Evolutionary conservation across 2,797 vertebrate species (phyloP).

Genomic region (Coregonus suidteri): DNA sequence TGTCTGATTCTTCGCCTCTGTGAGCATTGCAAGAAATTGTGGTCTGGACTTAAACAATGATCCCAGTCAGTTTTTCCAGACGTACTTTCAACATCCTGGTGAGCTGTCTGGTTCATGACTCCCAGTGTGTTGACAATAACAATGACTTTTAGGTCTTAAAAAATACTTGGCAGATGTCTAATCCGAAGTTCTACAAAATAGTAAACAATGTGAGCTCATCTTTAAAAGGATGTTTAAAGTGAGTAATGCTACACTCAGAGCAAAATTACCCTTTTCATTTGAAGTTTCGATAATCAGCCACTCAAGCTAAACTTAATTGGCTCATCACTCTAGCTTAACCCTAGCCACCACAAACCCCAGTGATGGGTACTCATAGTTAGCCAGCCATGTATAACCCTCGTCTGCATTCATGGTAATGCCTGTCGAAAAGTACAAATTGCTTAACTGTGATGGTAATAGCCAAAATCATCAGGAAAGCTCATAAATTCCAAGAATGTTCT

Average conservation of each 20-base stretch:
- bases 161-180: constrained; percentile 48
- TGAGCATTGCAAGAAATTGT: neutral
- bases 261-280: neutral
- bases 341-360: neutral
- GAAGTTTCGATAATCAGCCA: neutral
- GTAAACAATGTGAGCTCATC: neutral
- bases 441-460: neutral
- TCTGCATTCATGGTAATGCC: neutral
- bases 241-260: neutral
- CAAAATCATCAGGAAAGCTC: neutral
- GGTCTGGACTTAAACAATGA: constrained; percentile 38
- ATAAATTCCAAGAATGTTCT: neutral
- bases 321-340: neutral
- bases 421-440: neutral
- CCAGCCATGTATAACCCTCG: neutral
- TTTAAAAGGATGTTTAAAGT: neutral
- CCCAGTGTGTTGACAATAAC: constrained; percentile 62
- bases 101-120: constrained; percentile 49
- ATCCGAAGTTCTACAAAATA: constrained; percentile 13
- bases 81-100: constrained; percentile 48
- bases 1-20: constrained; percentile 18
- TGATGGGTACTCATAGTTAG: neutral
- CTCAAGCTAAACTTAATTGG: neutral
- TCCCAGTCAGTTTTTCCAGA: constrained; percentile 65
- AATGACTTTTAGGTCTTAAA: constrained; percentile 19